Evolutionary conservation across 92 coral and sea anemone genomes (phyloP).

Genomic region (Anthopleura xanthogrammica): DNA sequence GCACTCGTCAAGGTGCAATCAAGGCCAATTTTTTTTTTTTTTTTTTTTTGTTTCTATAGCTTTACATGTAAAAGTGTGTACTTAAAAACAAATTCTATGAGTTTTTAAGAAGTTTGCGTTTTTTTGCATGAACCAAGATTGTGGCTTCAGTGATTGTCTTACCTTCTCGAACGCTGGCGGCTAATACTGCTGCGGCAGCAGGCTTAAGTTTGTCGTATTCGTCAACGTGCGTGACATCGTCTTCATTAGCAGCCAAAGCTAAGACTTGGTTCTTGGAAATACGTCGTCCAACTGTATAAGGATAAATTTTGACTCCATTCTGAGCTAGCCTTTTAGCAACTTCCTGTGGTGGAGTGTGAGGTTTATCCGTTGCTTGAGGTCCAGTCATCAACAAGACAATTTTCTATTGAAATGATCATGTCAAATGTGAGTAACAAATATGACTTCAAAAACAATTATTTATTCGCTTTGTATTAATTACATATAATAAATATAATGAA

Average conservation of each 20-base stretch:
- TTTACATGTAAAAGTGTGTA: too few relatives aligned
- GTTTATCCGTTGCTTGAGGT: slow-evolving; percentile 35
- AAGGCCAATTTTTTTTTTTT: too few relatives aligned
- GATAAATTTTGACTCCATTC: slow-evolving; percentile 45
- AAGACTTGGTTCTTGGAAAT: slow-evolving; percentile 20
- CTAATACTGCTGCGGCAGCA: slow-evolving; percentile 18
- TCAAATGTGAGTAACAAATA: neutral
- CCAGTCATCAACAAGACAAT: slow-evolving; percentile 53
- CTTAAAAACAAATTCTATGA: too few relatives aligned
- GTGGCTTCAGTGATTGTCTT: neutral
- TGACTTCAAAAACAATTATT: too few relatives aligned
- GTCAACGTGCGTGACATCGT: slow-evolving; percentile 22
- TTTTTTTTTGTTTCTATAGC: too few relatives aligned
- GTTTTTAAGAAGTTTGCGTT: too few relatives aligned
- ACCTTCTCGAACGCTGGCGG: slow-evolving; percentile 19
- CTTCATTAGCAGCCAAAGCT: slow-evolving; percentile 14
- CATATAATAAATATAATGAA: too few relatives aligned
- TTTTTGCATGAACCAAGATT: too few relatives aligned
- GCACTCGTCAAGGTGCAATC: too few relatives aligned
- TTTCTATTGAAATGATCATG: slow-evolving; percentile 8
- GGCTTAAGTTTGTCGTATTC: slow-evolving; percentile 9
- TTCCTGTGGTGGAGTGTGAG: slow-evolving; percentile 32
- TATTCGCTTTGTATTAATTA: too few relatives aligned
- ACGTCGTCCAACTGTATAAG: slow-evolving; percentile 45
- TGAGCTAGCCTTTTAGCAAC: slow-evolving; percentile 33